These are phyloP conservation scores for Tipula confusa DNA, from an alignment of 2,888 invertebrate species.

Conservation along the genomic window DNA sequence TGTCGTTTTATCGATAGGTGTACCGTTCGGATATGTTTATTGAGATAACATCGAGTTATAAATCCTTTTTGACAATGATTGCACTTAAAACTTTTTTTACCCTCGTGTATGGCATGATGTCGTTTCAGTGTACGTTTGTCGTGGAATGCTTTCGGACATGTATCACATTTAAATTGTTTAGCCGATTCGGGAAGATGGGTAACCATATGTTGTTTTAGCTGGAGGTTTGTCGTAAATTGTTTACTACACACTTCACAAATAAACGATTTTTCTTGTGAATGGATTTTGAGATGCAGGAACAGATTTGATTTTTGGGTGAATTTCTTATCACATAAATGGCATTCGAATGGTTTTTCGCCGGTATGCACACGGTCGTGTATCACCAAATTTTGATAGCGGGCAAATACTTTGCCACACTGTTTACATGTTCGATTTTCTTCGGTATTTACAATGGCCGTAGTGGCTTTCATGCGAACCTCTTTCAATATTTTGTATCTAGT, in stretches of 20 bases:
- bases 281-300: background rate
- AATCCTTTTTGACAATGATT: constrained; percentile 28
- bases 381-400: background rate
- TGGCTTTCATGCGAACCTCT: background rate
- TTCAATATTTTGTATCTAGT: background rate
- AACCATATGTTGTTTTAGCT: constrained; percentile 7
- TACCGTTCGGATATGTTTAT: constrained; percentile 31
- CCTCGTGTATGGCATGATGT: constrained; percentile 28
- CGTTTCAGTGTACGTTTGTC: background rate
- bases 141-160: background rate
- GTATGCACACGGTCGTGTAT: background rate
- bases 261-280: background rate
- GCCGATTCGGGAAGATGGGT: background rate
- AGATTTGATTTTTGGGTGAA: constrained; percentile 29
- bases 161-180: constrained; percentile 10
- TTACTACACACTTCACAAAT: constrained; percentile 27
- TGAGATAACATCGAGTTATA: constrained; percentile 16
- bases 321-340: constrained; percentile 6
- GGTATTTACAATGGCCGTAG: background rate
- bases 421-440: background rate
- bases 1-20: constrained; percentile 27
- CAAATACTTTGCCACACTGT: background rate
- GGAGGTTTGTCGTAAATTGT: background rate
- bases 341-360: background rate
- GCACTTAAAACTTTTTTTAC: constrained; percentile 20